Conservation (phyloP, 2,888 invertebrate genomes). For the Crocallis elinguaria region DNA sequence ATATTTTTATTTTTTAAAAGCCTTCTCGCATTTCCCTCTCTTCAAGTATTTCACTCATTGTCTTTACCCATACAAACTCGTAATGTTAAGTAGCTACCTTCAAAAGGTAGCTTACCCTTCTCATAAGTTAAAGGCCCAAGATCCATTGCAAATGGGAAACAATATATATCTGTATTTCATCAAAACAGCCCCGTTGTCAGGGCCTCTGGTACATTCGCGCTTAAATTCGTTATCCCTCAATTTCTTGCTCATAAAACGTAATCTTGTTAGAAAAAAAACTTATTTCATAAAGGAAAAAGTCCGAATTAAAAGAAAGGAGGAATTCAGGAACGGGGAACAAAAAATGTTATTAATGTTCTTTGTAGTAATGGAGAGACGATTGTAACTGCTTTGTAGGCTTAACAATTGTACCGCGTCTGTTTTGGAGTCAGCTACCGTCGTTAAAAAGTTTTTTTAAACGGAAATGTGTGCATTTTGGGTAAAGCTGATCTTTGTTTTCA, state of each 20-base stretch:
- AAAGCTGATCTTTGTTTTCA: slow-evolving; percentile 4
- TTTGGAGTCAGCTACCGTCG: slow-evolving; percentile 21
- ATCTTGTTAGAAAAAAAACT: slow-evolving; percentile 79
- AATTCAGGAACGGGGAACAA: slow-evolving; percentile 43
- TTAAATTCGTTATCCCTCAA: slow-evolving; percentile 77
- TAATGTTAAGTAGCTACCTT: slow-evolving; percentile 57
- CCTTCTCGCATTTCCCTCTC: too few species aligned
- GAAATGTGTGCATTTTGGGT: slow-evolving; percentile 22
- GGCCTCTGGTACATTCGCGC: slow-evolving; percentile 43
- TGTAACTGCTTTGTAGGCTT: slow-evolving; percentile 66
- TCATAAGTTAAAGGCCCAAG: slow-evolving; percentile 45
- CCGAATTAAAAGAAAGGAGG: slow-evolving; percentile 68
- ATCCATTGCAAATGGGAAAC: slow-evolving; percentile 21
- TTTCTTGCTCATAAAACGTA: slow-evolving; percentile 78
- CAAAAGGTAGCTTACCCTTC: slow-evolving; percentile 60
- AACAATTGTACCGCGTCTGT: slow-evolving; percentile 51
- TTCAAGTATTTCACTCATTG: slow-evolving; percentile 10
- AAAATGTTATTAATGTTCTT: slow-evolving; percentile 66
- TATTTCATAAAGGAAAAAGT: slow-evolving; percentile 72
- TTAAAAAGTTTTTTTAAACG: slow-evolving; percentile 45
- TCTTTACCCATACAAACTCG: slow-evolving; percentile 47
- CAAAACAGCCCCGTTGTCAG: slow-evolving; percentile 26
- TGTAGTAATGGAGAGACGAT: slow-evolving; percentile 63
- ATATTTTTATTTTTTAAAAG: too few species aligned
- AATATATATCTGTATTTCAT: slow-evolving; percentile 34